Evolutionary conservation across 2,113 vertebrate genomes (phyloP).

Genomic region (Lycaon pictus): DNA sequence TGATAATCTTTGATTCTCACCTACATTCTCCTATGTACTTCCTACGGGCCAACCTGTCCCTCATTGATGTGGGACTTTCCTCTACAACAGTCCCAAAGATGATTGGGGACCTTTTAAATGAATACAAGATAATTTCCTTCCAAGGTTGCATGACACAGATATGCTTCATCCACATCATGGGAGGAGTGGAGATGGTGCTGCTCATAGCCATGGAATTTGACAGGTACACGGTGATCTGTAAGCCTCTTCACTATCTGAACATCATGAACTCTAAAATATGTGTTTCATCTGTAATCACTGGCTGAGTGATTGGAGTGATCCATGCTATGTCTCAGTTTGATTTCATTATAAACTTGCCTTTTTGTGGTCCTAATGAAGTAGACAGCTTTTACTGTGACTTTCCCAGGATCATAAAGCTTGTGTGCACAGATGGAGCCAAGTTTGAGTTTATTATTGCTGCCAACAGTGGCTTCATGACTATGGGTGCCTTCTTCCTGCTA

Average conservation of each 20-base stretch:
- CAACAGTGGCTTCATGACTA: constrained; percentile 29
- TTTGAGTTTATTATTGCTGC: background rate
- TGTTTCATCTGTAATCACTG: background rate
- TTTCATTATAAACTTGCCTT: constrained; percentile 45
- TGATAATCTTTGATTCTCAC: too few relatives aligned
- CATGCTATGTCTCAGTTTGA: constrained; percentile 53
- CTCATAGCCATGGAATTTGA: constrained; percentile 62
- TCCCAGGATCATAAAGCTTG: constrained; percentile 62
- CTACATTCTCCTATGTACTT: constrained; percentile 71
- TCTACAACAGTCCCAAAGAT: background rate
- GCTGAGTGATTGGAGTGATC: background rate
- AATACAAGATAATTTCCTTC: constrained; percentile 59
- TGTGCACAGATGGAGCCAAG: background rate
- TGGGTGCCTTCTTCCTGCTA: constrained; percentile 31
- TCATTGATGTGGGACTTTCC: constrained; percentile 62
- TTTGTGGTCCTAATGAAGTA: constrained; percentile 55
- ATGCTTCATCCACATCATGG: constrained; percentile 59
- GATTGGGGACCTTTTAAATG: background rate
- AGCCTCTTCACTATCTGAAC: constrained; percentile 68
- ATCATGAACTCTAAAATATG: constrained; percentile 66
- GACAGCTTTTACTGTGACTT: constrained; percentile 80
- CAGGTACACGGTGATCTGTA: constrained; percentile 51
- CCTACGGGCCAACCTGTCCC: constrained; percentile 58
- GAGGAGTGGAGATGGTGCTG: constrained; percentile 63
- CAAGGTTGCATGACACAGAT: constrained; percentile 66